These are phyloP conservation scores for Percina caprodes DNA, from an alignment of 2,113 vertebrate species.

Conservation along the genomic window DNA sequence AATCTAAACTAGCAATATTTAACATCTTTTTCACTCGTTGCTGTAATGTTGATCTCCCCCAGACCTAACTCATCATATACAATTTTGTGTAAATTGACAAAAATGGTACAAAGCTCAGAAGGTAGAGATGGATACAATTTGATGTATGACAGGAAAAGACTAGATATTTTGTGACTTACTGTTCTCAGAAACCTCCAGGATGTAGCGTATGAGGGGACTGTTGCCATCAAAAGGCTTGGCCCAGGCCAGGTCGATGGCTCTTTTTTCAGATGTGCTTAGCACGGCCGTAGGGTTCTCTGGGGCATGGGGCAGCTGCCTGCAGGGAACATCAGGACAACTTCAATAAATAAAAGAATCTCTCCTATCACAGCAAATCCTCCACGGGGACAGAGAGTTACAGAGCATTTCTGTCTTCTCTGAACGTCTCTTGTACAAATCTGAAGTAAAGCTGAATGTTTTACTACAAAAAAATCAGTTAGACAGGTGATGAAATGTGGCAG, in stretches of 20 bases:
- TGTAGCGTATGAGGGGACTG: slow-evolving; percentile 92
- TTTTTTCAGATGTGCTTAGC: slow-evolving; percentile 88
- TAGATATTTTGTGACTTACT: slow-evolving; percentile 84
- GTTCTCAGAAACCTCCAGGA: slow-evolving; percentile 97
- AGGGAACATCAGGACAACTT: slow-evolving; percentile 39
- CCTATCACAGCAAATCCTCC: slow-evolving; percentile 19
- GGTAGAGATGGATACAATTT: not conserved
- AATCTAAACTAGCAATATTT: slow-evolving; percentile 12
- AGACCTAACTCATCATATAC: slow-evolving; percentile 14
- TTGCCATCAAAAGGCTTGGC: slow-evolving; percentile 96
- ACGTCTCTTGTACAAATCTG: not conserved
- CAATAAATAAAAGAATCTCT: slow-evolving; percentile 50
- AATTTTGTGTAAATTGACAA: slow-evolving; percentile 3
- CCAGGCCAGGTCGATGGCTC: slow-evolving; percentile 96
- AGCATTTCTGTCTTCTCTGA: not conserved
- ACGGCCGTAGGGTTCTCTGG: slow-evolving; percentile 89
- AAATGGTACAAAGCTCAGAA: not conserved
- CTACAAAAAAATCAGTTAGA: slow-evolving; percentile 47
- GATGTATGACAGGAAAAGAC: not conserved
- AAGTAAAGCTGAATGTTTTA: slow-evolving; percentile 35
- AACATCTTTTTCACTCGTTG: slow-evolving; percentile 18
- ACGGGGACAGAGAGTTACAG: not conserved
- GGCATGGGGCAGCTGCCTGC: slow-evolving; percentile 93
- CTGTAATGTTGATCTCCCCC: slow-evolving; percentile 5
- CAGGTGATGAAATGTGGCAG: slow-evolving; percentile 64